phyloP scores from a whole-genome alignment of 2,888 invertebrate genomes.

The Amiota mariae region DNA sequence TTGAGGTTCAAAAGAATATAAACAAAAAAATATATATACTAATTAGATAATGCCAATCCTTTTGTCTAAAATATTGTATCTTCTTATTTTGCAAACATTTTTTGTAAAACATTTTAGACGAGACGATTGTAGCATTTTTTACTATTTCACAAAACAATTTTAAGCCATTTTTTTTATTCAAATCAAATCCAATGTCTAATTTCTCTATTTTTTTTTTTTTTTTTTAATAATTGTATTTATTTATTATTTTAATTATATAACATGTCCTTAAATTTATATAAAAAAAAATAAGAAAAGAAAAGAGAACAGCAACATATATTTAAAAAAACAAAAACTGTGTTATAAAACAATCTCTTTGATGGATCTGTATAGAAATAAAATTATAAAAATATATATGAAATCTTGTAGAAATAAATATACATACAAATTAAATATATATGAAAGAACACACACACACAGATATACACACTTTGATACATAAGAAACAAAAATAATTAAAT shows the following conservation, averaged over 20 bases:
- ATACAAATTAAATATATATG: slow-evolving; percentile 31
- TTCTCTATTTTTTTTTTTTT: slow-evolving; percentile 40
- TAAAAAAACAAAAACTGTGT: slow-evolving; percentile 42
- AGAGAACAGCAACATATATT: background rate
- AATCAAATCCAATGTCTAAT: slow-evolving; percentile 35
- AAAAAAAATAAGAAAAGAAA: slow-evolving; percentile 11
- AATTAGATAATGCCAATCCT: slow-evolving; percentile 68
- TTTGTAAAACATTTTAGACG: slow-evolving; percentile 66
- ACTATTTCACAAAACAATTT: slow-evolving; percentile 45
- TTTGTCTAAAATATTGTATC: slow-evolving; percentile 68
- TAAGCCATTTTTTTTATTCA: slow-evolving; percentile 36
- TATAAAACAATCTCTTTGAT: slow-evolving; percentile 63
- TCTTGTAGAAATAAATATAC: slow-evolving; percentile 24
- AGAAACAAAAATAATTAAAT: background rate
- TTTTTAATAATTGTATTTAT: slow-evolving; percentile 22
- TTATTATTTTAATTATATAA: slow-evolving; percentile 16
- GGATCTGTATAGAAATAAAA: slow-evolving; percentile 48
- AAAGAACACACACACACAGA: slow-evolving; percentile 26
- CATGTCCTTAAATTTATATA: slow-evolving; percentile 1
- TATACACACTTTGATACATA: slow-evolving; percentile 14
- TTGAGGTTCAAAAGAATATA: background rate
- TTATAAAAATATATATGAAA: slow-evolving; percentile 31
- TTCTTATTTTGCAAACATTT: slow-evolving; percentile 48
- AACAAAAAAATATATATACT: slow-evolving; percentile 31
- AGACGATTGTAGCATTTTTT: slow-evolving; percentile 69